Evolutionary conservation across 2,888 invertebrate genomes (phyloP), one percentile per base, ranked within the genome.

Genomic region (Lepidonotus clava): DNA sequence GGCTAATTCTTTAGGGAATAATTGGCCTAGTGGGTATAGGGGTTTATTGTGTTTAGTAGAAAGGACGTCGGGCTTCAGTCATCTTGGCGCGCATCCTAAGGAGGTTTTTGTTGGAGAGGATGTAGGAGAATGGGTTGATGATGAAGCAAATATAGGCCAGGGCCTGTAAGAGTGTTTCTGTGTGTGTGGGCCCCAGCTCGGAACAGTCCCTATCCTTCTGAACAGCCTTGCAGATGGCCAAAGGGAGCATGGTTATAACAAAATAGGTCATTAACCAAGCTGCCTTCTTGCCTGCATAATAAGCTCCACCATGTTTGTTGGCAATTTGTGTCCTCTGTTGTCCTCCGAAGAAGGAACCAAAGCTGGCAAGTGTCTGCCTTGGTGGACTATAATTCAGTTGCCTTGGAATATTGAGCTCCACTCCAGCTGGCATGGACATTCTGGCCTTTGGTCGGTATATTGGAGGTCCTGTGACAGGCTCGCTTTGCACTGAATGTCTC

Each of bases 41-140:
- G n/a, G n/a, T n/a, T n/a, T n/a, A n/a, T n/a, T n/a, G n/a, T n/a
- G n/a, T n/a, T n/a, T n/a, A n/a, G n/a, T n/a, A n/a, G n/a, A n/a
- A n/a, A n/a, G n/a, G n/a, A n/a, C 61, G 28, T 14, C 61, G 24
- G 4, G 28, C 4, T 5, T 24, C 61, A n/a, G n/a, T 24, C 0
- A 61, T 24, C 28, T 28, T 11, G 8, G 14, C 24, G 14, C 28
- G 24, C 5, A 34, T 34, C 11, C 18, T 40, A 8, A 76, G 21
- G 8, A 76, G 18, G 24, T 76, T 76, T 38, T 76, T 76, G 38
- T 76, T 76, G 1, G 76, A 76, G 21, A 76, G 40, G 2, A 76
- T n/a, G 18, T 76, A 76, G 21, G 76, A 28, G 38, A 76, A 76
- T 4, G 76, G 76, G 21, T 76, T 76, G 5, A 76, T 76, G 38